phyloP scores from a whole-genome alignment of 2,888 invertebrate species.

The Coecobrya sp. region DNA sequence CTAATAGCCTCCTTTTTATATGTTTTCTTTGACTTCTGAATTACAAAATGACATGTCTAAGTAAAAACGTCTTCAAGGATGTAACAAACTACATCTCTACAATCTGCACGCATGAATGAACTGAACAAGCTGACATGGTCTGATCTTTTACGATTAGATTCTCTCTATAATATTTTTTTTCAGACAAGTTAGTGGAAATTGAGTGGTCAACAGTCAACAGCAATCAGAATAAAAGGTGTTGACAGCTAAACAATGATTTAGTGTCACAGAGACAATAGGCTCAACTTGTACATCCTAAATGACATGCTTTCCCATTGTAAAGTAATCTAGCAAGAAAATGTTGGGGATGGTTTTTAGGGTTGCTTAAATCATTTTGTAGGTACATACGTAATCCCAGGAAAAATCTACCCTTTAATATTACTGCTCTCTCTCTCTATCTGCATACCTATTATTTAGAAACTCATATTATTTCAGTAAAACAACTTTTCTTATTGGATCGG shows the following conservation, averaged over 20 bases:
- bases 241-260: slow-evolving; percentile 78
- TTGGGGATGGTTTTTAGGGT: not conserved
- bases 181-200: slow-evolving; percentile 61
- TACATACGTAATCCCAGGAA: not conserved
- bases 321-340: not conserved
- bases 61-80: slow-evolving; percentile 27
- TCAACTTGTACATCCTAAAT: slow-evolving; percentile 34
- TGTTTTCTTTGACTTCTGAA: slow-evolving; percentile 35
- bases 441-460: not conserved
- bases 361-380: not conserved
- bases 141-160: slow-evolving; percentile 27
- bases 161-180: not conserved
- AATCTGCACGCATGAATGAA: not conserved
- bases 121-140: not conserved
- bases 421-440: not conserved
- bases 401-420: not conserved
- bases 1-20: slow-evolving; percentile 53
- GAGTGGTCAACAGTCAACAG: slow-evolving; percentile 62
- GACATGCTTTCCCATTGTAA: slow-evolving; percentile 60
- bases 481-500: slow-evolving; percentile 7
- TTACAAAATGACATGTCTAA: slow-evolving; percentile 35
- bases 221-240: slow-evolving; percentile 52
- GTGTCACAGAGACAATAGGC: slow-evolving; percentile 55
- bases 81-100: not conserved
- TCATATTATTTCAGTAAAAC: not conserved